Evolutionary conservation across 2,888 invertebrate species (phyloP), one percentile per base, ranked within the genome.

Genomic region (Ramazzottius varieornatus): DNA sequence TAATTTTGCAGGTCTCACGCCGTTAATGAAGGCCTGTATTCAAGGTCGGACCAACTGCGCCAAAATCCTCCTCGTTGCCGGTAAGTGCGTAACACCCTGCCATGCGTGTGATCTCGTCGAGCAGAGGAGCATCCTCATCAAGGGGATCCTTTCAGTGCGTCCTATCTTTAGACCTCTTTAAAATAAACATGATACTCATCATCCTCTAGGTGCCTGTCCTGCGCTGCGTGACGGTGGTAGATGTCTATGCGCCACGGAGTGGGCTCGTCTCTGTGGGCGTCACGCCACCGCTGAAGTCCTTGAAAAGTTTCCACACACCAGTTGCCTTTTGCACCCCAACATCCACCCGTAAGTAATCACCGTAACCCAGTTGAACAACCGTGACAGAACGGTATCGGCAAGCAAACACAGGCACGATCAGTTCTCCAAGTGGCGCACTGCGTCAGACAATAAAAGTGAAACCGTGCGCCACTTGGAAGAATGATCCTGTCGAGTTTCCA

Each of bases 31-130:
- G 73, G 84, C 85, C 1, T 84, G 85, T 1, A 78, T 86, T 32
- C 85, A 86, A 74, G 86, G 85, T 8, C 78, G 84, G 67, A 83
- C 83, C 64, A 82, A 83, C 72, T 84, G 84, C 76, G 84, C 84
- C 69, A 84, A 84, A 77, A 78, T 83, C 66, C 76, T 86, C 32
- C 76, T 86, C n/a, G 82, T 83, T 71, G 84, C 84, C 71, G 85
- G 86, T 84, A 68, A 65, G 67, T 33, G 33, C 29, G 4, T 4
- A 13, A 32, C 32, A 33, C 13, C 4, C 8, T 24, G 32, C 46
- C 1, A 67, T 13, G 32, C 24, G 64, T 67, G 13, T 8, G 16
- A n/a, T n/a, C n/a, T n/a, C n/a, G n/a, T n/a, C n/a, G n/a, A n/a
- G n/a, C n/a, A n/a, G n/a, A n/a, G n/a, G n/a, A n/a, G n/a, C n/a